Conservation (phyloP, 2,113 vertebrate species). For the Protomyctophum bolini region DNA sequence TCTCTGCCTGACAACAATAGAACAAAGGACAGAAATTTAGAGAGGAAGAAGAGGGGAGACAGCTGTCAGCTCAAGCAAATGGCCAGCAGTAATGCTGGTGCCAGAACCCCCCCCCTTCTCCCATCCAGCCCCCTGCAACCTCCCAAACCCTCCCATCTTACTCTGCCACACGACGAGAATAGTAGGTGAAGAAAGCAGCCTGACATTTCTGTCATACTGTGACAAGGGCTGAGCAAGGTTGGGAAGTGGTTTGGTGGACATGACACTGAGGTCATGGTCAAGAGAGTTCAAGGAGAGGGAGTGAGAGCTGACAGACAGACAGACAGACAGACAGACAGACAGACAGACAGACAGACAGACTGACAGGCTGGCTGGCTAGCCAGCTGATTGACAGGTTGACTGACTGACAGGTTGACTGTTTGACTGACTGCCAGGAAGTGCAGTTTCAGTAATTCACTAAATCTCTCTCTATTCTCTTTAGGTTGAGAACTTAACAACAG, state of each 20-base stretch:
- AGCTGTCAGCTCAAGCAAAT: slow-evolving; percentile 60
- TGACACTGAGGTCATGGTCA: slow-evolving; percentile 2
- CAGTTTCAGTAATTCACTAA: neutral
- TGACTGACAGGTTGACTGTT: neutral
- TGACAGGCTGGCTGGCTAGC: neutral
- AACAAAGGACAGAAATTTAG: slow-evolving; percentile 54
- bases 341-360: neutral
- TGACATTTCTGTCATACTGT: slow-evolving; percentile 28
- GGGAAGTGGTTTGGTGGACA: neutral
- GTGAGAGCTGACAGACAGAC: neutral
- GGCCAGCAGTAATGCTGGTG: slow-evolving; percentile 5
- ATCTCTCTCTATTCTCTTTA: slow-evolving; percentile 43
- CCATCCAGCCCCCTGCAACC: neutral
- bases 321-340: neutral
- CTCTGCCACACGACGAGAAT: slow-evolving; percentile 28
- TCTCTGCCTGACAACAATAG: slow-evolving; percentile 46
- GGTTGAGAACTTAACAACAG: slow-evolving; percentile 84
- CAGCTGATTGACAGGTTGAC: neutral
- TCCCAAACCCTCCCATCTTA: neutral
- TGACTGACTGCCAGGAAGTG: neutral
- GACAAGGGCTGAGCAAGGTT: neutral
- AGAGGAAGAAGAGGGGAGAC: slow-evolving; percentile 38
- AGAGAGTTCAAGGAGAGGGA: slow-evolving; percentile 9
- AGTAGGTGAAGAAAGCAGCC: slow-evolving; percentile 29
- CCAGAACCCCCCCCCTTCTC: slow-evolving; percentile 2